These are phyloP conservation scores for Sebastes matsubarae DNA, from an alignment of 2,797 vertebrate genomes.

Conservation along the genomic window DNA sequence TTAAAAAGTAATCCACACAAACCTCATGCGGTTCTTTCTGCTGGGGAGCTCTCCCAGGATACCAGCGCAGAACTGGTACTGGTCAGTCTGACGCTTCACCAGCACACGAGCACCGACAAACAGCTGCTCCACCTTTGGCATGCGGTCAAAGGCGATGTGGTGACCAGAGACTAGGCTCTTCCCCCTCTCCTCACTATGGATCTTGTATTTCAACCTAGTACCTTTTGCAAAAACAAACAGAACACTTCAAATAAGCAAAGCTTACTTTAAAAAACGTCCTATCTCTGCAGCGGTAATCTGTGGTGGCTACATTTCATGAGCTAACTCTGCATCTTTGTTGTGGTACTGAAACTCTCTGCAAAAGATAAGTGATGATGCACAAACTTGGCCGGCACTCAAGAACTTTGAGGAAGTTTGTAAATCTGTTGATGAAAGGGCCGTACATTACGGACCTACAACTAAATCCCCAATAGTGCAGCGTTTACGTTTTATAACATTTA, in stretches of 20 bases:
- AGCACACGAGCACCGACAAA: slow-evolving; percentile 89
- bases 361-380: not conserved
- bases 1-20: not conserved
- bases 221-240: slow-evolving; percentile 24
- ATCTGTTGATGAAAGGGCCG: not conserved
- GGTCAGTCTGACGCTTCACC: slow-evolving; percentile 78
- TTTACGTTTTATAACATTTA: not conserved
- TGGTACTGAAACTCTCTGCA: not conserved
- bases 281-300: not conserved
- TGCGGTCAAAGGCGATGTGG: slow-evolving; percentile 86
- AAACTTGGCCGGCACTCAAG: not conserved
- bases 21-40: slow-evolving; percentile 89
- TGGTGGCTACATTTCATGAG: not conserved
- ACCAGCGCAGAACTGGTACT: slow-evolving; percentile 83
- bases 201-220: slow-evolving; percentile 83
- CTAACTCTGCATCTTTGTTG: not conserved
- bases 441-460: not conserved
- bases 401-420: not conserved
- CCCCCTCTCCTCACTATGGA: slow-evolving; percentile 87
- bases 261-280: not conserved
- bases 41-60: slow-evolving; percentile 89
- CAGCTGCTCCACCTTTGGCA: slow-evolving; percentile 77
- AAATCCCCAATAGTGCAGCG: not conserved
- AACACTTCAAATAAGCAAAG: not conserved
- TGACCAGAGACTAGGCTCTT: slow-evolving; percentile 89